Base-by-base conservation (phyloP, 2,888 invertebrate species). In the Drosophila subsilvestris region DNA sequence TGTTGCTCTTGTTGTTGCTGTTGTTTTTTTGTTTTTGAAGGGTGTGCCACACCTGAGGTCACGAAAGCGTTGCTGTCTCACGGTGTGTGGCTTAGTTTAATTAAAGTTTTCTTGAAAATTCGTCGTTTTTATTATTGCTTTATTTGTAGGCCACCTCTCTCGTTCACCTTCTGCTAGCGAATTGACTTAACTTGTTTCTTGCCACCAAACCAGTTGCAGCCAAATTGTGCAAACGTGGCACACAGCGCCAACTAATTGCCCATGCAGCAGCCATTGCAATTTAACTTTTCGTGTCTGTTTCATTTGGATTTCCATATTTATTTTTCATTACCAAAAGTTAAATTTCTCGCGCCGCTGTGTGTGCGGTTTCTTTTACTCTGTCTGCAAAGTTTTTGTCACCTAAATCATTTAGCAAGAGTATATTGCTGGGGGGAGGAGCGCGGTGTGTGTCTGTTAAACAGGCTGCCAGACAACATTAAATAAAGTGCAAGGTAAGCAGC, bases 91-190 rank as follows among this genome's bases (percentile, higher is more conserved):
- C 74, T 72, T 63, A 66, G 82, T 81, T 88, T 88, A 88, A 88
- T 88, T 88, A 88, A 83, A 83, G 88, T 83, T 83, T 63, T 65
- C 63, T 70, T 70, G 61, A 88, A 86, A 78, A 69, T 84, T 86
- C 70, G 76, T 61, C 63, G 67, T 63, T 56, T 54, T 55, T 65
- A 75, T 82, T 77, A 85, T 86, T 77, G 78, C 82, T 75, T 74
- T 71, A 74, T 85, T 79, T 72, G 61, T 50, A 43, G 62, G 27
- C 12, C 45, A 48, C 56, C 47, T 27, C 48, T 37, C 71, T 63
- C 55, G 18, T 58, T 49, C 43, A 32, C 50, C 50, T 49, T 56
- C 37, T 32, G 66, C 54, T 43, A 17, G 48, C 27, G 53, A 76
- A 76, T 79, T 79, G 77, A 74, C 83, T 79, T 79, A 76, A 79